A percentile compares a stretch with the other conserved stretches of the same genome.
Conservation (phyloP, 92 coral and sea anemone species). For the Palythoa grandiflora region DNA sequence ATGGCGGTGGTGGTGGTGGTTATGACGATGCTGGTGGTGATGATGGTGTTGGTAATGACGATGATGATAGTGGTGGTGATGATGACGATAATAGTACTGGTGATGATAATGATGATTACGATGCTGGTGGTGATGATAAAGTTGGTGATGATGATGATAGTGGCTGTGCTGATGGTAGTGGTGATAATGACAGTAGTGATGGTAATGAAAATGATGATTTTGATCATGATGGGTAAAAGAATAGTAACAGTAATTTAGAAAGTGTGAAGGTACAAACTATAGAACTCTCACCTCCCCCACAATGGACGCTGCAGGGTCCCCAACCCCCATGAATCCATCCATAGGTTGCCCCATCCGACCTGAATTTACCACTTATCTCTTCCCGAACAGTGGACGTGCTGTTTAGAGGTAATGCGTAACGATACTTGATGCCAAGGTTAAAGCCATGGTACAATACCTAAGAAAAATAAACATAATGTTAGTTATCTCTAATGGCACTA, state of each 20-base stretch:
- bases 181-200: neutral
- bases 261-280: neutral
- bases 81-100: neutral
- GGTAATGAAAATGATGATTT: neutral
- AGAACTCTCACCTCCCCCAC: constrained; percentile 40
- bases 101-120: neutral
- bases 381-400: constrained; percentile 45
- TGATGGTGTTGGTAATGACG: no score
- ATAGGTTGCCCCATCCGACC: constrained; percentile 64
- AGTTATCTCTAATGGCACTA: neutral
- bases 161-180: neutral
- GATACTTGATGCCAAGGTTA: constrained; percentile 93
- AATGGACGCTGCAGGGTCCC: constrained; percentile 49
- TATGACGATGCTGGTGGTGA: no score
- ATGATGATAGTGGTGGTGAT: no score
- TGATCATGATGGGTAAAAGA: neutral
- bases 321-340: constrained; percentile 95
- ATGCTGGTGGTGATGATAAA: neutral
- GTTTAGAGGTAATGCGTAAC: constrained; percentile 86
- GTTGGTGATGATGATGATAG: neutral
- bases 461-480: neutral
- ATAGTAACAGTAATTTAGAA: no score
- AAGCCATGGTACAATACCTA: constrained; percentile 94
- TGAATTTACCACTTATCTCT: constrained; percentile 44
- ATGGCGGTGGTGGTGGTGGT: no score